phyloP scores from a whole-genome alignment of 2,797 vertebrate species.

The Catamblyrhynchus diadema region DNA sequence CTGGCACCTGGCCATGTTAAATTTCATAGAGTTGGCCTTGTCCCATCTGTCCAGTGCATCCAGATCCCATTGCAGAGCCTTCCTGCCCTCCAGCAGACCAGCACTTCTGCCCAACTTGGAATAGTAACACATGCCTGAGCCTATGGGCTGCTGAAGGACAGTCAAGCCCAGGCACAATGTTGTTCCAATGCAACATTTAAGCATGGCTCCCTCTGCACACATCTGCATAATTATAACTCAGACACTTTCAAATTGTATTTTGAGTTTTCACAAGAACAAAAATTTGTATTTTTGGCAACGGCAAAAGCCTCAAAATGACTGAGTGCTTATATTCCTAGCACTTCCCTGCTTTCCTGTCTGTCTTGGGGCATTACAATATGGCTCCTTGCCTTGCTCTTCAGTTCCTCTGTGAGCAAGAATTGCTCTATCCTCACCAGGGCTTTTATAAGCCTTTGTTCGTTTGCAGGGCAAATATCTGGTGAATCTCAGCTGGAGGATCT shows the following conservation, averaged over 20 bases:
- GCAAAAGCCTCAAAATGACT: not conserved
- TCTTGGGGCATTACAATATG: not conserved
- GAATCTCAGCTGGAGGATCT: not conserved
- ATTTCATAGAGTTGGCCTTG: not conserved
- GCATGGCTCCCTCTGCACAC: not conserved
- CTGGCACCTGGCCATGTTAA: not conserved
- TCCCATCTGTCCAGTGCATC: not conserved
- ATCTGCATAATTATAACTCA: not conserved
- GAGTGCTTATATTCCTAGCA: not conserved
- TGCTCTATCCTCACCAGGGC: not conserved
- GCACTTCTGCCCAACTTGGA: rapidly evolving
- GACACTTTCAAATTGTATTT: not conserved
- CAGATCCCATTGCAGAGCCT: not conserved
- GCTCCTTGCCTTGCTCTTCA: not conserved
- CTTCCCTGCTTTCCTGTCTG: not conserved
- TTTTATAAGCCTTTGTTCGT: not conserved
- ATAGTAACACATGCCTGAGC: not conserved
- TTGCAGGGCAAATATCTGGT: not conserved
- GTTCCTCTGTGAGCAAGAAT: not conserved
- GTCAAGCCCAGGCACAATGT: rapidly evolving
- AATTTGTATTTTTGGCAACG: not conserved
- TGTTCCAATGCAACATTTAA: not conserved
- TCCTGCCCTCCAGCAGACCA: not conserved
- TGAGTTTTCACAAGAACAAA: not conserved
- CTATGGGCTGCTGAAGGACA: not conserved